phyloP scores from a whole-genome alignment of 2,888 invertebrate species.

The Chesias legatella region DNA sequence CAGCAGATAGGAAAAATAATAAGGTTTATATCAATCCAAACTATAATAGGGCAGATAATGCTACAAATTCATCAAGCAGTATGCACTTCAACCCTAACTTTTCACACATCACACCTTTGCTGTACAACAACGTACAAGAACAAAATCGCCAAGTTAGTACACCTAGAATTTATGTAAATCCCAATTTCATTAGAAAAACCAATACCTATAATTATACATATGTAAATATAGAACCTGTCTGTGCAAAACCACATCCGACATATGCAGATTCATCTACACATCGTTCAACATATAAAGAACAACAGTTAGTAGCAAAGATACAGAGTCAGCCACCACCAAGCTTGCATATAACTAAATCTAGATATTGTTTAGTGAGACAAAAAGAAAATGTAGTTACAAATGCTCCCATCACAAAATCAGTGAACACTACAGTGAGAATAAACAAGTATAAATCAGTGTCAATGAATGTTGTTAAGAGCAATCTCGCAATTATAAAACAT shows the following conservation, averaged over 20 bases:
- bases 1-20: slow-evolving; percentile 31
- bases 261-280: slow-evolving; percentile 1
- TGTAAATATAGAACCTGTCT: background rate
- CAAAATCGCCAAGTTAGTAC: slow-evolving; percentile 20
- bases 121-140: slow-evolving; percentile 2
- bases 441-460: slow-evolving; percentile 64
- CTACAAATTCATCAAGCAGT: slow-evolving; percentile 11
- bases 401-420: slow-evolving; percentile 18
- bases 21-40: slow-evolving; percentile 70
- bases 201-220: slow-evolving; percentile 3
- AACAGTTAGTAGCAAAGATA: slow-evolving; percentile 8
- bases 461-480: slow-evolving; percentile 47
- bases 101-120: slow-evolving; percentile 29
- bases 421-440: slow-evolving; percentile 50
- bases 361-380: slow-evolving; percentile 54
- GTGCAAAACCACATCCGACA: background rate
- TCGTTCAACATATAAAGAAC: slow-evolving; percentile 20
- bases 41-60: slow-evolving; percentile 44
- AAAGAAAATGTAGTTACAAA: slow-evolving; percentile 27
- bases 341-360: slow-evolving; percentile 36
- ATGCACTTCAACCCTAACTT: slow-evolving; percentile 63
- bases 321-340: slow-evolving; percentile 1
- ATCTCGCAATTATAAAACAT: slow-evolving; percentile 30
- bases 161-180: slow-evolving; percentile 71
- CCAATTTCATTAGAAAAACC: slow-evolving; percentile 52